phyloP scores from a whole-genome alignment of 2,113 vertebrate species.

The Edolisoma coerulescens region DNA sequence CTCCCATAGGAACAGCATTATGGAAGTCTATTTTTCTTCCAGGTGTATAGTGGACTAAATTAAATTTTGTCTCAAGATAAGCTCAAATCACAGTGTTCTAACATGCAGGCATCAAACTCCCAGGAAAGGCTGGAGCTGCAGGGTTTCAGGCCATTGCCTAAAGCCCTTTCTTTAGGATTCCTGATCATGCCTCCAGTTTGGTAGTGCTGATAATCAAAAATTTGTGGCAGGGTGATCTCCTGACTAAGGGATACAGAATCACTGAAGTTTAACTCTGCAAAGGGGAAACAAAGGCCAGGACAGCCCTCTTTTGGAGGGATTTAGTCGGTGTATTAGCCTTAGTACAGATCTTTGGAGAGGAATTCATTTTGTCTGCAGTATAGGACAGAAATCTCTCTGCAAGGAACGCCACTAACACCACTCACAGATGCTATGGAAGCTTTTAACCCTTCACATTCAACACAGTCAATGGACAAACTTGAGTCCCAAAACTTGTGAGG shows the following conservation, averaged over 20 bases:
- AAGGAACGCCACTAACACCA: not conserved
- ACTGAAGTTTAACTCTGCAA: not conserved
- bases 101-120: not conserved
- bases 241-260: not conserved
- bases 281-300: slow-evolving; percentile 8
- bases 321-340: not conserved
- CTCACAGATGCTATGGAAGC: not conserved
- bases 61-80: not conserved
- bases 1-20: not conserved
- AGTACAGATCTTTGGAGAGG: not conserved
- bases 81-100: not conserved
- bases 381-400: not conserved
- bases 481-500: not conserved
- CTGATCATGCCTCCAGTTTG: not conserved
- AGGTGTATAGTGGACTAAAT: not conserved
- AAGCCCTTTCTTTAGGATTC: not conserved
- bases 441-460: not conserved
- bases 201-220: not conserved
- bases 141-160: not conserved
- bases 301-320: slow-evolving; percentile 37
- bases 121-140: not conserved
- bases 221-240: not conserved
- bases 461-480: not conserved
- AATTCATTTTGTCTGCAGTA: not conserved
- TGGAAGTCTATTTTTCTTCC: not conserved